Conservation (phyloP, 2,888 invertebrate genomes). For the Ceramica pisi region DNA sequence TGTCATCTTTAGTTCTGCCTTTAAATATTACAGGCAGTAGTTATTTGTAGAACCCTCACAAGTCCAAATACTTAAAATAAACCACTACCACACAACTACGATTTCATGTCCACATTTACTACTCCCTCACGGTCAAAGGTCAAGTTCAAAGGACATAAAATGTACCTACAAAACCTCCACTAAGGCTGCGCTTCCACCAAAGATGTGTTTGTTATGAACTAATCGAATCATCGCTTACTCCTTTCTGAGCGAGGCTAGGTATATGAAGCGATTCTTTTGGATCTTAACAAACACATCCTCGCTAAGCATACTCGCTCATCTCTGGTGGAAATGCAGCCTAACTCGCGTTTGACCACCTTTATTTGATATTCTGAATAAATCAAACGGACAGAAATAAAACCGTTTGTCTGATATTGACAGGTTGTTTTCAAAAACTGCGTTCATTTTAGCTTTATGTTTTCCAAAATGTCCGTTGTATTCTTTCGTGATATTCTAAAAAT, state of each 20-base stretch:
- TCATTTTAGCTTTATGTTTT: slow-evolving; percentile 42
- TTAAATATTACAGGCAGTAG: too few species aligned
- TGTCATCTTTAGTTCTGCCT: not conserved
- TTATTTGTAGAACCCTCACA: too few species aligned
- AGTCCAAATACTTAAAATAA: not conserved
- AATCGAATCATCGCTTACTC: too few species aligned
- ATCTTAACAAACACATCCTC: too few species aligned
- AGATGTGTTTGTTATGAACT: too few species aligned
- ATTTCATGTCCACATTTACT: not conserved
- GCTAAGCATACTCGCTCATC: too few species aligned
- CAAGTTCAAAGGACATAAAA: not conserved
- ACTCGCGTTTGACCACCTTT: slow-evolving; percentile 16
- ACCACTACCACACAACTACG: not conserved
- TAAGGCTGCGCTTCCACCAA: too few species aligned
- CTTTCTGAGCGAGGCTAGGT: too few species aligned
- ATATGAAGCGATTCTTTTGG: too few species aligned
- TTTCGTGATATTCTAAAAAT: slow-evolving; percentile 5
- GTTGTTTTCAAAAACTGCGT: slow-evolving; percentile 27
- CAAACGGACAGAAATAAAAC: slow-evolving; percentile 45
- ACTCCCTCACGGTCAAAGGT: not conserved
- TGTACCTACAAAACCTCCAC: slow-evolving; percentile 12
- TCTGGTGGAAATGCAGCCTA: too few species aligned
- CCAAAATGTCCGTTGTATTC: slow-evolving; percentile 3
- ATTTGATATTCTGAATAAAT: slow-evolving; percentile 57
- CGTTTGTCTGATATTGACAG: slow-evolving; percentile 38